Conservation (phyloP, 2,888 invertebrate genomes). For the Philonicus albiceps region DNA sequence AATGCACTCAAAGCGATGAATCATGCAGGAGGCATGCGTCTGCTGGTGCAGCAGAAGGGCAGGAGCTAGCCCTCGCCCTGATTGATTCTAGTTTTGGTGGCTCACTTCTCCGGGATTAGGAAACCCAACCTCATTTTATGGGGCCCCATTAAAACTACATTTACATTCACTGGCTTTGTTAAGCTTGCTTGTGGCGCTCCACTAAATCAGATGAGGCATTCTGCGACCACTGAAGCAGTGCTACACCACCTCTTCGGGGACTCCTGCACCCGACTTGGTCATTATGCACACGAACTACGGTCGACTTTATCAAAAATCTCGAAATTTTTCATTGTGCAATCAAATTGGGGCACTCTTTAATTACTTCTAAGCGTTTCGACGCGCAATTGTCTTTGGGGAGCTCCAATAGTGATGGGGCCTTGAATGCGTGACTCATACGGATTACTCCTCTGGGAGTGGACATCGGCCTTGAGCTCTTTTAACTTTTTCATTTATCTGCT, state of each 20-base stretch:
- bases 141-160: background rate
- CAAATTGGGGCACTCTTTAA: background rate
- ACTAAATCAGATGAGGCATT: background rate
- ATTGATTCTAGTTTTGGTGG: background rate
- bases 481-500: background rate
- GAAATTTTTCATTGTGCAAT: background rate
- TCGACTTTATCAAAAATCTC: background rate
- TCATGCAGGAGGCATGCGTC: constrained; percentile 5
- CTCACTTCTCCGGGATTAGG: background rate
- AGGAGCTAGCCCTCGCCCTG: background rate
- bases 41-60: background rate
- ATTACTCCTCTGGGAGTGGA: background rate
- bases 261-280: background rate
- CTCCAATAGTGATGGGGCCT: background rate
- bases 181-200: background rate
- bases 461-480: background rate
- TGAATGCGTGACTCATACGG: background rate
- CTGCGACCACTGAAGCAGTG: background rate
- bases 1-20: background rate
- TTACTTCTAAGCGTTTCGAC: background rate
- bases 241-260: background rate
- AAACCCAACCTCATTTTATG: background rate
- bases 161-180: background rate
- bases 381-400: background rate
- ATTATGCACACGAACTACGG: background rate